Conservation (phyloP, 2,888 invertebrate species). For the Drosophila sordidula region DNA sequence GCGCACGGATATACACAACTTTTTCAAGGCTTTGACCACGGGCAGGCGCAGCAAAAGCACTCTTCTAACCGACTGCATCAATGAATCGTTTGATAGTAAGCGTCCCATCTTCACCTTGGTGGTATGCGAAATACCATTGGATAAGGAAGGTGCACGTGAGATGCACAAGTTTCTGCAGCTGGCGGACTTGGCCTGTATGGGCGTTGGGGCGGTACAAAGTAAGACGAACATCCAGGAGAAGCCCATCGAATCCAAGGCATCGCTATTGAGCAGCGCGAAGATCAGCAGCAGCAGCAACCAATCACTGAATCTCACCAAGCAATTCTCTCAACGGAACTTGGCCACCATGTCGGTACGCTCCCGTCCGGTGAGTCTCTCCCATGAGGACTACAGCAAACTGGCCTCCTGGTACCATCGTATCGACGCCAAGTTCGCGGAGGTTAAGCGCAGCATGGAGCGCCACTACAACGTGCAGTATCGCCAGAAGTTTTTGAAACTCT, state of each 20-base stretch:
- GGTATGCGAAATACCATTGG: slow-evolving; percentile 62
- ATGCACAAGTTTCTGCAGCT: slow-evolving; percentile 63
- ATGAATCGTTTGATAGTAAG: slow-evolving; percentile 61
- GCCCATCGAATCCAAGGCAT: not conserved
- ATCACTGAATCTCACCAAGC: not conserved
- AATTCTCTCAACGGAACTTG: not conserved
- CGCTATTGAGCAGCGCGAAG: not conserved
- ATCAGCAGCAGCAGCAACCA: not conserved
- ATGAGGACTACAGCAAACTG: slow-evolving; percentile 55
- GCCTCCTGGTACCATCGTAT: slow-evolving; percentile 69
- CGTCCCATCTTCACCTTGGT: slow-evolving; percentile 50
- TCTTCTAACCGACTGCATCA: slow-evolving; percentile 68
- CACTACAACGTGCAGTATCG: slow-evolving; percentile 54
- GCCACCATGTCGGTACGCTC: not conserved
- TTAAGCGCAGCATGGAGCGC: slow-evolving; percentile 55
- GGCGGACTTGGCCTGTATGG: slow-evolving; percentile 53
- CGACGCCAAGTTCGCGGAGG: slow-evolving; percentile 51
- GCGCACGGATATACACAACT: slow-evolving; percentile 47
- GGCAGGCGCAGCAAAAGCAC: slow-evolving; percentile 35
- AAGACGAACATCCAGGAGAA: not conserved
- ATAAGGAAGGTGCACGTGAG: slow-evolving; percentile 28
- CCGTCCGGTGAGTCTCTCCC: slow-evolving; percentile 27
- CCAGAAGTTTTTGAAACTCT: slow-evolving; percentile 46
- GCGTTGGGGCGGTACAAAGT: slow-evolving; percentile 11
- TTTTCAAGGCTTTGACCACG: slow-evolving; percentile 53